Percentiles rank a stretch among this genome's conserved stretches.
phyloP scores from a whole-genome alignment of 2,888 invertebrate species.

The Pycnomerus fuliginosus region DNA sequence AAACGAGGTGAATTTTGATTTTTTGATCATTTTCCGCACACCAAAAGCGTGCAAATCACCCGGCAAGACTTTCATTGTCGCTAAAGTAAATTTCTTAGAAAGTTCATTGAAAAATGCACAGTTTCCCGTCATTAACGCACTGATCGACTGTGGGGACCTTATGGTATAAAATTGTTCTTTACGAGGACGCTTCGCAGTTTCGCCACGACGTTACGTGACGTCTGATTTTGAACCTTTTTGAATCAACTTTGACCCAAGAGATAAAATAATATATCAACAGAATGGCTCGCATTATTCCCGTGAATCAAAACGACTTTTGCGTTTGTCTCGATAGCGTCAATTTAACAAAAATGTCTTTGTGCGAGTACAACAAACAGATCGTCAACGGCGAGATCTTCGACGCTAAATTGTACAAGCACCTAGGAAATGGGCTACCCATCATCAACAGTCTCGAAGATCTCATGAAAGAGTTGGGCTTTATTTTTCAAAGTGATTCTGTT shows the following conservation, averaged over 20 bases:
- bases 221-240: slow-evolving; percentile 17
- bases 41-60: slow-evolving; percentile 13
- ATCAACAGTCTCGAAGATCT: slow-evolving; percentile 61
- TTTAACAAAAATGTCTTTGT: slow-evolving; percentile 25
- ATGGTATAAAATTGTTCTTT: slow-evolving; percentile 13
- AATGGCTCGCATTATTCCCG: slow-evolving; percentile 12
- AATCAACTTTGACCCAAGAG: slow-evolving; percentile 23
- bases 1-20: slow-evolving; percentile 17
- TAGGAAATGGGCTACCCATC: slow-evolving; percentile 40
- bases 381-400: slow-evolving; percentile 27
- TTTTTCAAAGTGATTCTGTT: slow-evolving; percentile 79
- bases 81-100: slow-evolving; percentile 14
- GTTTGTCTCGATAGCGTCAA: slow-evolving; percentile 5
- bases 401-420: slow-evolving; percentile 36
- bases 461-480: slow-evolving; percentile 68
- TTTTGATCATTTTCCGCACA: slow-evolving; percentile 12
- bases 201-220: too few relatives aligned
- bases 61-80: slow-evolving; percentile 9
- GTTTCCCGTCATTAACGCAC: slow-evolving; percentile 8
- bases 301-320: slow-evolving; percentile 12
- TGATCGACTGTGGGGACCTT: slow-evolving; percentile 11
- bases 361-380: slow-evolving; percentile 16
- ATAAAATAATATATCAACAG: slow-evolving; percentile 14
- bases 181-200: slow-evolving; percentile 2
- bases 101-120: slow-evolving; percentile 17